phyloP scores from a whole-genome alignment of 2,113 vertebrate genomes.

The Mesitornis unicolor region DNA sequence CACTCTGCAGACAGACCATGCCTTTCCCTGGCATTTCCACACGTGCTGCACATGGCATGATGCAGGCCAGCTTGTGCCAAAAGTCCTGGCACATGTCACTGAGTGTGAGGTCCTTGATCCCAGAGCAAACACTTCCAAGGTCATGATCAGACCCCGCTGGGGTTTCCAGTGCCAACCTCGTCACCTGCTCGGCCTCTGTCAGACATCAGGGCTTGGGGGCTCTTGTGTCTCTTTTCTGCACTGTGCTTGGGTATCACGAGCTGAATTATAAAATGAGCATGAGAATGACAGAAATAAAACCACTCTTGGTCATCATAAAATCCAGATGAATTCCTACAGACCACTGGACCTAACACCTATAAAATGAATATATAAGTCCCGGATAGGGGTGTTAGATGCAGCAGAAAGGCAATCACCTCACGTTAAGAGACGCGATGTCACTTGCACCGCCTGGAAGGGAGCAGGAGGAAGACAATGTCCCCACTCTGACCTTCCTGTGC shows the following conservation, averaged over 20 bases:
- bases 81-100: not conserved
- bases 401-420: too few relatives aligned
- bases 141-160: not conserved
- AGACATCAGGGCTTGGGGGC: not conserved
- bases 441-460: too few relatives aligned
- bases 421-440: fast-evolving
- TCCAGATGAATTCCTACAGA: not conserved
- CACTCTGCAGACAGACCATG: not conserved
- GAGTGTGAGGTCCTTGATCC: not conserved
- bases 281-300: not conserved
- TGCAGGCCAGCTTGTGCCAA: not conserved
- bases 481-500: not conserved
- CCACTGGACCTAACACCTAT: not conserved
- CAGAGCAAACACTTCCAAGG: not conserved
- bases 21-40: not conserved
- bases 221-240: not conserved
- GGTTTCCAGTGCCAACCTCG: not conserved
- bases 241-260: not conserved
- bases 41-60: not conserved
- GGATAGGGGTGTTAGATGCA: not conserved
- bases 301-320: not conserved
- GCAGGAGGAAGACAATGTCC: not conserved
- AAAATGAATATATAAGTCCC: not conserved
- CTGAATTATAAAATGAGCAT: not conserved
- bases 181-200: not conserved